Percentiles rank a stretch among this genome's conserved stretches.
phyloP scores from a whole-genome alignment of 1,140 invertebrate species.

The Caenorhabditis tropicalis region DNA sequence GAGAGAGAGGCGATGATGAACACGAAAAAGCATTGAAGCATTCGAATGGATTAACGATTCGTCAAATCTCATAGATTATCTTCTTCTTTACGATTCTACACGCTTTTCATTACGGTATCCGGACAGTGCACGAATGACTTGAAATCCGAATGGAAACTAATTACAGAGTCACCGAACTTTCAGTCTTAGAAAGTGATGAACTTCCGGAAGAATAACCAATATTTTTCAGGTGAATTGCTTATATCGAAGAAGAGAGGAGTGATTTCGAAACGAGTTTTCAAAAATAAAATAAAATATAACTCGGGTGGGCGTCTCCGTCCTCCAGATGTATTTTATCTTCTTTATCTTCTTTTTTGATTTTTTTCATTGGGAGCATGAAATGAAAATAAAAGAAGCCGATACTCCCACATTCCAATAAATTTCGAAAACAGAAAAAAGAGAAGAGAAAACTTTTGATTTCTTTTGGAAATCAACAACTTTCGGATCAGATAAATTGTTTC shows the following conservation, averaged over 20 bases:
- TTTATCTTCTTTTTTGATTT: neutral
- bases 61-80: neutral
- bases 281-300: no score
- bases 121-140: no score
- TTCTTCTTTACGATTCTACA: neutral
- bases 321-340: neutral
- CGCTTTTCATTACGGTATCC: no score
- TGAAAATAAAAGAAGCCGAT: neutral
- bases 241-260: no score
- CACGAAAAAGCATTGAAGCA: slow-evolving; percentile 37
- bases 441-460: no score
- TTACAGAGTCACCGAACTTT: neutral
- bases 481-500: no score
- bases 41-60: neutral
- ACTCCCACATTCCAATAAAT: slow-evolving; percentile 21
- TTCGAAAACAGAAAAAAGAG: neutral
- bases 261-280: no score
- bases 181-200: neutral
- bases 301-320: neutral
- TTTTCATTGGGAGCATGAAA: neutral
- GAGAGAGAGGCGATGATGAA: neutral
- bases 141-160: no score
- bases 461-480: no score
- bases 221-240: no score
- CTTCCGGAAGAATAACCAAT: no score